Percentiles rank a stretch among this genome's conserved stretches.
Conservation (phyloP, 2,797 vertebrate genomes). For the Sebastes itinus region DNA sequence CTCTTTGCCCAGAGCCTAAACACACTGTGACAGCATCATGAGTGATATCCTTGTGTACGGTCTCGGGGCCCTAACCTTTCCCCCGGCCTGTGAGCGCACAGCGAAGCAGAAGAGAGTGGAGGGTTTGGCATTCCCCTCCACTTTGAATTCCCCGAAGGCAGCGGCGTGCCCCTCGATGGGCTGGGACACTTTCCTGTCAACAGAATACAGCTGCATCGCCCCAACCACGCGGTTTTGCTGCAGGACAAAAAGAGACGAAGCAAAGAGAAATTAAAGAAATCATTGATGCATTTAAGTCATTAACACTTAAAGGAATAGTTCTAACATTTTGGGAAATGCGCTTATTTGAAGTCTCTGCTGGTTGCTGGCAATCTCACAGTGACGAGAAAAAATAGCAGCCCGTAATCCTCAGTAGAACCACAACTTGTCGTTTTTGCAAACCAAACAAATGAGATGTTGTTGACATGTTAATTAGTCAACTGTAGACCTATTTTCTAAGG, state of each 20-base stretch:
- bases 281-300: not conserved
- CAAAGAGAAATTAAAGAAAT: not conserved
- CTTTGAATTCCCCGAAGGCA: slow-evolving; percentile 93
- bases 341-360: not conserved
- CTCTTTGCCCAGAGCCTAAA: not conserved
- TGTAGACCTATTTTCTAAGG: too few relatives aligned
- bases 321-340: not conserved
- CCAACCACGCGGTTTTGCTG: slow-evolving; percentile 95
- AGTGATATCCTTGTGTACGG: not conserved
- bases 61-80: slow-evolving; percentile 84
- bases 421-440: not conserved
- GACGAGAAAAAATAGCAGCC: not conserved
- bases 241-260: slow-evolving; percentile 23
- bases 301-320: not conserved
- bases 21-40: slow-evolving; percentile 1
- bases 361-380: not conserved
- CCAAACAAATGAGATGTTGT: not conserved
- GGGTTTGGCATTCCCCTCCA: slow-evolving; percentile 89
- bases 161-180: slow-evolving; percentile 94
- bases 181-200: slow-evolving; percentile 94
- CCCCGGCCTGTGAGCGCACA: slow-evolving; percentile 89
- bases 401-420: not conserved
- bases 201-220: slow-evolving; percentile 95
- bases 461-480: not conserved
- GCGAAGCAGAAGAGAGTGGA: slow-evolving; percentile 95